Base-by-base conservation (phyloP, 2,113 vertebrate genomes). In the Penelope pileata region DNA sequence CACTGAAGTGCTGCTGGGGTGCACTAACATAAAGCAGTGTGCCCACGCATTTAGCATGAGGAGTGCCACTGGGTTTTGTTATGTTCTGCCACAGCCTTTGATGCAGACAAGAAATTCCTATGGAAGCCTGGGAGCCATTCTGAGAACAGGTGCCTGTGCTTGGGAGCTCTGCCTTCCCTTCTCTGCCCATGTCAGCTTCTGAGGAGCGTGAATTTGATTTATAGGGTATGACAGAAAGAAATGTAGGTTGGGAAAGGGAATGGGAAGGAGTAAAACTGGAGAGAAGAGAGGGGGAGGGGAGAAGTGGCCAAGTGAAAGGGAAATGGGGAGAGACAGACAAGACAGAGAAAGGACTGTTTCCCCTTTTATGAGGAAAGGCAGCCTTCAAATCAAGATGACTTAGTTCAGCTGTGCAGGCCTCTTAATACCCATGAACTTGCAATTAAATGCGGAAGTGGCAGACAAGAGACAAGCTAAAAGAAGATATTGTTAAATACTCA, bases 391-490 rank as follows among this genome's bases (percentile, higher is more conserved):
- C 77, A 75, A 74, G 78, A 92, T 93, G 69, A 77, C 94, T 93
- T 85, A 83, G 97, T 98, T 98, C 98, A 98, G 97, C 97, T 98
- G 97, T 97, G 96, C 96, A 96, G 98, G 97, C 97, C 91, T 91
- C 98, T 98, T 98, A 98, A 98, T 98, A 98, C 97, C 98, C 97
- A 93, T 98, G 97, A 98, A 98, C 98, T 99, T 97, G 98, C 97
- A 98, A 98, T 98, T 98, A 98, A 98, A 98, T 98, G 98, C 97
- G 98, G 99, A 99, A 99, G 98, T 98, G 96, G 94, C 97, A 94
- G 98, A 98, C 97, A 97, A 98, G 97, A 96, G 96, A 88, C 63
- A n/a, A 89, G 94, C 97, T 98, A 96, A 98, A 98, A 98, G 98
- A 97, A 95, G 97, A 98, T 98, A 98, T 99, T 99, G 98, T 99